Conservation (phyloP, 37 sponge, comb jelly and placozoan genomes). For the Bolinopsis microptera region DNA sequence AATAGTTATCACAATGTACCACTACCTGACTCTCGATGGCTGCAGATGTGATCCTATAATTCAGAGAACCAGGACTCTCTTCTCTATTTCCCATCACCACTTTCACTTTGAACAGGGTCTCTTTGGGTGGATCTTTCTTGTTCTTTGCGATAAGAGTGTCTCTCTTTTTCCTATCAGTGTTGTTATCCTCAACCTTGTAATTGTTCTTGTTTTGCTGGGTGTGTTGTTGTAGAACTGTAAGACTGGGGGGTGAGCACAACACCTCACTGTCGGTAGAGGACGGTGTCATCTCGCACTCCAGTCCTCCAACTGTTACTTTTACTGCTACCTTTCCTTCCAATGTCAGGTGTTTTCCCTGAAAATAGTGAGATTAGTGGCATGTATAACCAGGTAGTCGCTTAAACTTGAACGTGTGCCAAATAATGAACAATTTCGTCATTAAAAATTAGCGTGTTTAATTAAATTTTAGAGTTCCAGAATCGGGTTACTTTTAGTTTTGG, state of each 20-base stretch:
- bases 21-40: background rate
- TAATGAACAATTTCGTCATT: no score
- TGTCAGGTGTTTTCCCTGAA: constrained; percentile 38
- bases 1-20: no score
- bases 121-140: background rate
- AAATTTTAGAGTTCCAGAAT: no score
- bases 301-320: background rate
- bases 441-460: no score
- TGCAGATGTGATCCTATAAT: constrained; percentile 9
- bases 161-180: constrained; percentile 16
- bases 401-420: no score
- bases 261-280: constrained; percentile 61
- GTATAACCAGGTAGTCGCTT: no score
- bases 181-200: background rate
- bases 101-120: background rate
- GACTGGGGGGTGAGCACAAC: constrained; percentile 44
- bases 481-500: no score
- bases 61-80: background rate
- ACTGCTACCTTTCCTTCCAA: constrained; percentile 12
- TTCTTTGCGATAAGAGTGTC: background rate
- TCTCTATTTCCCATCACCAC: constrained; percentile 38
- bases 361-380: background rate
- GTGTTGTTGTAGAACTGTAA: constrained; percentile 1
- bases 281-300: constrained; percentile 42
- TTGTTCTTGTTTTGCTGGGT: background rate